phyloP scores from a whole-genome alignment of 2,797 vertebrate species.

The Atherinosoma microstoma region DNA sequence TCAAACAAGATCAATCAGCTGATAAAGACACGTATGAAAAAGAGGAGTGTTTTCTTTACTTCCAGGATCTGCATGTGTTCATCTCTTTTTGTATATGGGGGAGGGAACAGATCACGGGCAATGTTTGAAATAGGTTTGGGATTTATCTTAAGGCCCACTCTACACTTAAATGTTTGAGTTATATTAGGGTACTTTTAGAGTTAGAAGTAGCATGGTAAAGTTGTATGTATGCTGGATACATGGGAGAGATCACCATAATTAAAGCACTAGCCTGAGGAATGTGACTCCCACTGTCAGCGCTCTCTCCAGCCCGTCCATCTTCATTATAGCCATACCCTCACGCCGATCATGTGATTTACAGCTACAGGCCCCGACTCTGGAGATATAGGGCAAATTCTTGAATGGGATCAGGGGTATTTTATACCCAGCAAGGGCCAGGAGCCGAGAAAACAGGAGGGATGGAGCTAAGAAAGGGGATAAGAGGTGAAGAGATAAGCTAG shows the following conservation, averaged over 20 bases:
- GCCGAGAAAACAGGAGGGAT: slow-evolving; percentile 33
- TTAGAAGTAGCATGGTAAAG: neutral
- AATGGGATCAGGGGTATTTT: slow-evolving; percentile 68
- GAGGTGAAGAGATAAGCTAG: slow-evolving; percentile 31
- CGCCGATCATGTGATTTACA: slow-evolving; percentile 78
- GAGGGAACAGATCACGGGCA: neutral
- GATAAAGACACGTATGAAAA: slow-evolving; percentile 11
- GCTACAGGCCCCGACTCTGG: slow-evolving; percentile 60
- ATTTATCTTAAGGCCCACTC: neutral
- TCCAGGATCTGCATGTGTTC: neutral
- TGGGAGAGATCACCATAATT: slow-evolving; percentile 39
- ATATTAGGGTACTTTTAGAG: neutral
- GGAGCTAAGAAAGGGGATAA: slow-evolving; percentile 8
- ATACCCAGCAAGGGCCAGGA: slow-evolving; percentile 62
- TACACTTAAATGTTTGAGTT: neutral
- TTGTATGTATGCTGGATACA: neutral
- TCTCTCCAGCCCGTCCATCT: slow-evolving; percentile 70
- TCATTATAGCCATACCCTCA: slow-evolving; percentile 72
- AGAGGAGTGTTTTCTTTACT: neutral
- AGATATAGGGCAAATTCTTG: slow-evolving; percentile 79
- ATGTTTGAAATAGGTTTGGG: neutral
- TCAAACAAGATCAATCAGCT: neutral
- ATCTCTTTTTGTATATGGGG: neutral
- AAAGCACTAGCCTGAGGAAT: slow-evolving; percentile 65
- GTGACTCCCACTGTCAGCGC: slow-evolving; percentile 58